Evolutionary conservation across 1,140 invertebrate species (phyloP).

Genomic region (Caenorhabditis latens): DNA sequence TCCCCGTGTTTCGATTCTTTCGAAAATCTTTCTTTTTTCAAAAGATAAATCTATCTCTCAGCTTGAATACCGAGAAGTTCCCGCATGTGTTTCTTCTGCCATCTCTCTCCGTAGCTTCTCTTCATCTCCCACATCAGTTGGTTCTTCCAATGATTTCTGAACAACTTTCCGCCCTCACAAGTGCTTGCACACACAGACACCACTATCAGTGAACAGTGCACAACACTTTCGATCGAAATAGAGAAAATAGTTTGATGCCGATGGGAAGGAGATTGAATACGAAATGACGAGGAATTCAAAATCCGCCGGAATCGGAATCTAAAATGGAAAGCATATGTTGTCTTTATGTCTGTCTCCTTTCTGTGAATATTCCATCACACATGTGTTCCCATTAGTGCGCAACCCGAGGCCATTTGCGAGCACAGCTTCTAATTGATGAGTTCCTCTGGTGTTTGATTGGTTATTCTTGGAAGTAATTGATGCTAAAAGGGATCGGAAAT

Average conservation of each 20-base stretch:
- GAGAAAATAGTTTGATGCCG: neutral
- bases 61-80: slow-evolving; percentile 8
- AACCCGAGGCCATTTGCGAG: slow-evolving; percentile 6
- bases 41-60: neutral
- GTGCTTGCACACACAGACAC: slow-evolving; percentile 22
- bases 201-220: neutral
- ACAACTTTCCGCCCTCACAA: slow-evolving; percentile 46
- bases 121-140: neutral
- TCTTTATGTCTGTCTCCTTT: neutral
- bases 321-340: neutral
- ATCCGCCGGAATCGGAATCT: neutral
- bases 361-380: slow-evolving; percentile 7
- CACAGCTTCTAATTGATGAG: neutral
- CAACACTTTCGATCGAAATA: neutral
- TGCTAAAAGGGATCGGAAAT: too few species aligned
- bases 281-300: neutral
- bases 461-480: too few species aligned
- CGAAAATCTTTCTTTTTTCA: neutral
- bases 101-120: neutral
- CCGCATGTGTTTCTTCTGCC: slow-evolving; percentile 1
- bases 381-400: slow-evolving; percentile 23
- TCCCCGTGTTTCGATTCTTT: neutral
- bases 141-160: slow-evolving; percentile 25
- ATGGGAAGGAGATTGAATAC: neutral
- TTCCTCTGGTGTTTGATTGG: neutral